Percentiles rank a stretch among this genome's conserved stretches.
phyloP scores from a whole-genome alignment of 2,797 vertebrate species.

The Hemitrygon akajei region DNA sequence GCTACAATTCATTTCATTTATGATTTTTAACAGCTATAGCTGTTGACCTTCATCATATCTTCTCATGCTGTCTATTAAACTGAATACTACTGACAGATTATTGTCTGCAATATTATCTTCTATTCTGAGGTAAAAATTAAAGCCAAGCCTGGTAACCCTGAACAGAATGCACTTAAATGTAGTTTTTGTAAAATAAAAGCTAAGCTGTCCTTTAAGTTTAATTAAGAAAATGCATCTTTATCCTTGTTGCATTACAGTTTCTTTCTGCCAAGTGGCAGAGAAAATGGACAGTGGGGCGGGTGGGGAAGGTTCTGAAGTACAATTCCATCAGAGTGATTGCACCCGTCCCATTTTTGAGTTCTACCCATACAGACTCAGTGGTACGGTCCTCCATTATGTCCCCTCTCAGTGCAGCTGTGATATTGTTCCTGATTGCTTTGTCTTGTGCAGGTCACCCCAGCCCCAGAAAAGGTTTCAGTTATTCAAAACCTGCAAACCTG shows the following conservation, averaged over 20 bases:
- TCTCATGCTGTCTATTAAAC: not conserved
- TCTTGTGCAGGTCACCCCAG: too few relatives aligned
- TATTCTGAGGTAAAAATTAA: not conserved
- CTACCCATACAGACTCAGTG: too few relatives aligned
- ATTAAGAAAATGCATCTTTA: not conserved
- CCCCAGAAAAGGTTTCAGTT: too few relatives aligned
- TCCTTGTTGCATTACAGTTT: not conserved
- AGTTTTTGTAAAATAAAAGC: not conserved
- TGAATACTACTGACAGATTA: not conserved
- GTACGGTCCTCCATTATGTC: too few relatives aligned
- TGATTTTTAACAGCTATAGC: conserved; percentile 14
- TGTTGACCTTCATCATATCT: not conserved
- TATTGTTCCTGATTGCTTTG: too few relatives aligned
- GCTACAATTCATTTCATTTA: not conserved
- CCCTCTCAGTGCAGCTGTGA: too few relatives aligned
- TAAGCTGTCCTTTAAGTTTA: not conserved
- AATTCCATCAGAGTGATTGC: not conserved
- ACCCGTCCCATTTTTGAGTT: too few relatives aligned
- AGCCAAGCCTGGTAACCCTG: not conserved
- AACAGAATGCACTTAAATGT: not conserved
- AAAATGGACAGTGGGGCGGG: too few relatives aligned
- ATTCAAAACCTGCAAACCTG: too few relatives aligned
- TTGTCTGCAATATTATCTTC: not conserved
- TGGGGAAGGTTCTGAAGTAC: not conserved
- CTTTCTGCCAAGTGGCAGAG: not conserved